Conservation (phyloP, 37 sponge, comb jelly and placozoan species). For the Aplysina aerophoba region DNA sequence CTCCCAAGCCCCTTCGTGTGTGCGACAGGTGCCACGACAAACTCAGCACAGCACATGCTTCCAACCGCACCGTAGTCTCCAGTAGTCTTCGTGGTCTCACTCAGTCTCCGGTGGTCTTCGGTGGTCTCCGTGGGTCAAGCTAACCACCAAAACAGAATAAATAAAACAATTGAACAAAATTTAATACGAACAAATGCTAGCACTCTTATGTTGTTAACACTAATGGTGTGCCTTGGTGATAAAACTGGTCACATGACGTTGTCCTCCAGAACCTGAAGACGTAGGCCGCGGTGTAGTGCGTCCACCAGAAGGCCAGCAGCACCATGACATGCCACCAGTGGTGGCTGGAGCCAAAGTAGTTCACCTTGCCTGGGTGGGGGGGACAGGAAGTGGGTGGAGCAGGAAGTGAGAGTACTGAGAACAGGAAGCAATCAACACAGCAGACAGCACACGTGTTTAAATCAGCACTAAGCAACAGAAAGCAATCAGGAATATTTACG, state of each 20-base stretch:
- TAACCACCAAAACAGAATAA: no score
- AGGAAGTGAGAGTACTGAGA: no score
- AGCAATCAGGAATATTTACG: neutral
- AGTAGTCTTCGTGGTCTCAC: no score
- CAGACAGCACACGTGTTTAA: neutral
- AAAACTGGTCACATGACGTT: slow-evolving; percentile 31
- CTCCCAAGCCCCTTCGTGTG: slow-evolving; percentile 83
- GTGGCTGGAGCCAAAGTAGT: slow-evolving; percentile 87
- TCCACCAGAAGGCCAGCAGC: slow-evolving; percentile 59
- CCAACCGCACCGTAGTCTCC: no score
- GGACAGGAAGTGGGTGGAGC: neutral
- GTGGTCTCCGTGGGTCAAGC: no score
- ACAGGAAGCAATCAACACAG: neutral
- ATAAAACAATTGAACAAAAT: no score
- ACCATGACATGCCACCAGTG: slow-evolving; percentile 92
- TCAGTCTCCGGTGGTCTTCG: no score
- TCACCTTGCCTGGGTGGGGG: slow-evolving; percentile 69
- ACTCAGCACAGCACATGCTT: slow-evolving; percentile 42
- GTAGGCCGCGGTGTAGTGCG: slow-evolving; percentile 64
- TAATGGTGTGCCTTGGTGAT: neutral
- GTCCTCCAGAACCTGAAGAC: slow-evolving; percentile 67
- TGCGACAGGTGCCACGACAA: slow-evolving; percentile 83
- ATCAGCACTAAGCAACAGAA: neutral
- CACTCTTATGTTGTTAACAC: neutral
- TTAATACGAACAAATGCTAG: neutral